Evolutionary conservation across 2,888 invertebrate genomes (phyloP).

Genomic region (Rambutsinella grinnellia): DNA sequence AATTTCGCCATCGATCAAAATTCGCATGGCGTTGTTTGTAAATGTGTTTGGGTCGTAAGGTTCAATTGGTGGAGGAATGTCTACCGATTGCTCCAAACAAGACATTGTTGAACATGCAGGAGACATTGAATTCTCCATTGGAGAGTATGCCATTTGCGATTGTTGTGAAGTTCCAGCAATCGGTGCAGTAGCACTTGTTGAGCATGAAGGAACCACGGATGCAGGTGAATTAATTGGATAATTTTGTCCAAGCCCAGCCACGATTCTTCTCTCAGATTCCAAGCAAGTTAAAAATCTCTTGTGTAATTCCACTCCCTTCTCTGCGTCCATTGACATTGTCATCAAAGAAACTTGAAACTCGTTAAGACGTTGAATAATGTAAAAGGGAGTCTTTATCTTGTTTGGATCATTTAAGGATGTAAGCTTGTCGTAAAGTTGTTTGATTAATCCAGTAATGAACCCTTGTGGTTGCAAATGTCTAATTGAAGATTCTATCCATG

Average conservation of each 20-base stretch:
- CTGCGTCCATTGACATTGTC: neutral
- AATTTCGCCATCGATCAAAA: slow-evolving; percentile 7
- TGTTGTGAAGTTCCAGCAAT: no score
- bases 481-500: slow-evolving; percentile 21
- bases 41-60: neutral
- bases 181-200: no score
- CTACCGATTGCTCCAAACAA: no score
- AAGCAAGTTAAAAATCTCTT: slow-evolving; percentile 8
- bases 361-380: neutral
- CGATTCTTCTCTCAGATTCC: neutral
- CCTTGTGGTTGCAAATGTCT: neutral
- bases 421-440: slow-evolving; percentile 15
- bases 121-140: no score
- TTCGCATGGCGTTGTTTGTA: slow-evolving; percentile 11
- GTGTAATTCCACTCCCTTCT: neutral
- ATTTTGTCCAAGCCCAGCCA: no score
- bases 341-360: slow-evolving; percentile 9
- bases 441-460: slow-evolving; percentile 8
- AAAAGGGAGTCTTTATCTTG: slow-evolving; percentile 4
- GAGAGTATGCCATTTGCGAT: no score
- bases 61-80: neutral
- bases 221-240: no score
- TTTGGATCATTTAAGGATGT: neutral
- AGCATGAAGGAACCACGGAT: no score
- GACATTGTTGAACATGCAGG: no score